These are phyloP conservation scores for Metaphire vulgaris DNA, from an alignment of 1,140 invertebrate species.

Conservation along the genomic window DNA sequence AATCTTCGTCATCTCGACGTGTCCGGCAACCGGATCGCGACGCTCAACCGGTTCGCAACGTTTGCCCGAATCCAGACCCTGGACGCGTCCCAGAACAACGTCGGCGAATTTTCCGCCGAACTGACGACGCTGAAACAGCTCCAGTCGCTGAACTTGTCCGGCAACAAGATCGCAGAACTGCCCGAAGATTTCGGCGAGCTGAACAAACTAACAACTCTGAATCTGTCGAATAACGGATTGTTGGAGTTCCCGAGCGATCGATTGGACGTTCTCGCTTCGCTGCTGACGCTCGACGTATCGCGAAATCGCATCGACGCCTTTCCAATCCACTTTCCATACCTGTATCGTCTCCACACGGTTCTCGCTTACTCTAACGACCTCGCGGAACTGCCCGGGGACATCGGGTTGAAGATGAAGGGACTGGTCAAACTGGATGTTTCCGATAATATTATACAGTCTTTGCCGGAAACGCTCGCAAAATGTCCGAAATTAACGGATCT, in stretches of 20 bases:
- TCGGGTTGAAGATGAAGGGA: conserved; percentile 39
- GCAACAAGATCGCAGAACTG: conserved; percentile 24
- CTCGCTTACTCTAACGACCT: conserved; percentile 35
- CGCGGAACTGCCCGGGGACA: conserved; percentile 38
- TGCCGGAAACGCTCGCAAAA: conserved; percentile 47
- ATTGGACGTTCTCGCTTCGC: conserved; percentile 45
- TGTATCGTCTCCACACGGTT: conserved; percentile 35
- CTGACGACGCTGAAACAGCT: conserved; percentile 37
- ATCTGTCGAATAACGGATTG: conserved; percentile 40
- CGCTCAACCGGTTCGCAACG: conserved; percentile 36
- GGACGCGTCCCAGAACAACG: conserved; percentile 44
- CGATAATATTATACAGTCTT: conserved; percentile 42
- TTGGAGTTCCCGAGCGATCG: conserved; percentile 45
- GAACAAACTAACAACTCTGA: background rate
- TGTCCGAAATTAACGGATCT: conserved; percentile 37
- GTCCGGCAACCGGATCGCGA: conserved; percentile 38
- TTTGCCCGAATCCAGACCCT: conserved; percentile 39
- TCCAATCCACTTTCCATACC: conserved; percentile 45
- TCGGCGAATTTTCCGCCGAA: conserved; percentile 36
- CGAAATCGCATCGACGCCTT: conserved; percentile 45
- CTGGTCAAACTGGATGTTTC: conserved; percentile 40
- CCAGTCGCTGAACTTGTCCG: conserved; percentile 39
- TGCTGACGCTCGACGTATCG: conserved; percentile 39
- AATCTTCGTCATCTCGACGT: conserved; percentile 34
- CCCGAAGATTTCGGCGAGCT: conserved; percentile 24